Evolutionary conservation across 2,113 vertebrate species (phyloP), one percentile per base, ranked within the genome.

Genomic region (Lynx canadensis): DNA sequence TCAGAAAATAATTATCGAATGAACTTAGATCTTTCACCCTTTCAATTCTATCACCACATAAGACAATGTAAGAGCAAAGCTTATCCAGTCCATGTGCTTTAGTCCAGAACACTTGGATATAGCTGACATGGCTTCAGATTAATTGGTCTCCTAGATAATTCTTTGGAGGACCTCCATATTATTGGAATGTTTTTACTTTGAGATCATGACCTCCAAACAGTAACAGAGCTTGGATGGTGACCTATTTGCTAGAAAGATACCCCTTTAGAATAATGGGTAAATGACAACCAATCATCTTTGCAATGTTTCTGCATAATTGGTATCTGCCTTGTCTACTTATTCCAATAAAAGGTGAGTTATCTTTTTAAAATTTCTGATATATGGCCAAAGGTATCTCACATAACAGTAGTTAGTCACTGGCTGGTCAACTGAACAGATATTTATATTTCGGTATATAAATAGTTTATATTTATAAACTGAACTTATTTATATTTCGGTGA

Each of bases 221-320:
- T 93, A 92, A 36, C 12, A 85, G 73, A 79, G 33, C 33, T 92
- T 84, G 29, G 52, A 13, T 63, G 38, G 41, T 96, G 45, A 92
- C 57, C 74, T 87, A 86, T 92, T 78, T 89, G 57, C 48, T 79
- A 31, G 45, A 97, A 97, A 98, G 94, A 91, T 27, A 74, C 97
- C 97, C 81, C 85, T 98, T 97, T 99, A 98, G 98, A 97, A 99
- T 99, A 98, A 99, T 98, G 98, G 98, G 98, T 99, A 99, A 99
- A 99, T 98, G 99, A 99, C 99, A 99, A 98, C 99, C 98, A 99
- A 98, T 99, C 99, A 99, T 99, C 98, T 99, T 99, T 99, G 98
- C 99, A 99, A 98, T 98, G 98, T 98, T 98, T 99, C 97, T 97
- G 98, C 98, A 99, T 99, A 99, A 99, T 99, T 99, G 99, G 99